Evolutionary conservation across 2,888 invertebrate genomes (phyloP).

Genomic region (Ichneumoninae sp.): DNA sequence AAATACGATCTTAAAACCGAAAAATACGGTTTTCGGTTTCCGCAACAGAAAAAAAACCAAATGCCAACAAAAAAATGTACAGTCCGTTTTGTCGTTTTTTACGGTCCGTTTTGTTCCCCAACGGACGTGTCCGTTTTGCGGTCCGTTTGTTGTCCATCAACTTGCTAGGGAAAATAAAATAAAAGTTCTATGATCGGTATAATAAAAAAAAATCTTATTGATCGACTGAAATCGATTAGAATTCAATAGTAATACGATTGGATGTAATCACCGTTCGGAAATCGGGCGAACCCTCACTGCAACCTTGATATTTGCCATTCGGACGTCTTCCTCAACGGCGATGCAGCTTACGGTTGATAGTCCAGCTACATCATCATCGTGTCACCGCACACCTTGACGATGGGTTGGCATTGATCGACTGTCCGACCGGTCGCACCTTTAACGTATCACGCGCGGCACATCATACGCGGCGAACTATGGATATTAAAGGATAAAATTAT

Average conservation of each 20-base stretch:
- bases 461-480: slow-evolving; percentile 5
- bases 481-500: neutral
- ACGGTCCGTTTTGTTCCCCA: too few species aligned
- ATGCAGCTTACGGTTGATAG: slow-evolving; percentile 40
- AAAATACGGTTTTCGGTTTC: too few species aligned
- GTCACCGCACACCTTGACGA: slow-evolving; percentile 29
- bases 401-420: slow-evolving; percentile 4
- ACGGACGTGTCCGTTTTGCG: too few species aligned
- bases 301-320: slow-evolving; percentile 88
- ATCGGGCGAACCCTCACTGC: slow-evolving; percentile 88
- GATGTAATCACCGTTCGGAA: slow-evolving; percentile 85
- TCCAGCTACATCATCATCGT: slow-evolving; percentile 43
- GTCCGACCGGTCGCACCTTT: neutral
- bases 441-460: neutral
- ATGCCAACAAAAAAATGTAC: too few species aligned
- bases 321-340: slow-evolving; percentile 52
- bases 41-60: too few species aligned
- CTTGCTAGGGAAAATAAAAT: neutral
- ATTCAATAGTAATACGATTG: neutral
- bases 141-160: too few species aligned
- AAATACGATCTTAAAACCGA: too few species aligned
- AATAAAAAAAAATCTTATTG: neutral
- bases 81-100: too few species aligned
- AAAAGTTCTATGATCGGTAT: neutral
- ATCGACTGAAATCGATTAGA: neutral